Conservation (phyloP, 2,888 invertebrate genomes). For the Sisyra nigra region DNA sequence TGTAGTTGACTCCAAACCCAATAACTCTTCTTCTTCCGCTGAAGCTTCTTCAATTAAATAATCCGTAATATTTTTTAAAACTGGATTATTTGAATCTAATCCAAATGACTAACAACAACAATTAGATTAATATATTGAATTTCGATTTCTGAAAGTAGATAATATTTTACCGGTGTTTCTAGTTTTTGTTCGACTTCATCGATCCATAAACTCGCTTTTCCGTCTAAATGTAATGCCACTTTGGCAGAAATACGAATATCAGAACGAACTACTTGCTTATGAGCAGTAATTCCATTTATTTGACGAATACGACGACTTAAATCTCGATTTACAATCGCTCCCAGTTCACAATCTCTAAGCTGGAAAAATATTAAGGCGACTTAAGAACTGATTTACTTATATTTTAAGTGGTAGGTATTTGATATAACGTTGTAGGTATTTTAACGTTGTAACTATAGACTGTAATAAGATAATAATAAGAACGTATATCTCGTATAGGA, state of each 20-base stretch:
- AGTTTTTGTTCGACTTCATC: constrained; percentile 27
- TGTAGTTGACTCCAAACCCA: constrained; percentile 44
- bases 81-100: constrained; percentile 75
- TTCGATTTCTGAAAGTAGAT: not conserved
- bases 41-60: constrained; percentile 96
- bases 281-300: constrained; percentile 78
- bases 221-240: constrained; percentile 81
- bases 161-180: constrained; percentile 18
- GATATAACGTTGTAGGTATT: too few species aligned
- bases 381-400: not conserved
- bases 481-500: too few species aligned
- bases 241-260: constrained; percentile 88
- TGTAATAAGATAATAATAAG: too few species aligned
- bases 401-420: not conserved
- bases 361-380: constrained; percentile 25
- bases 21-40: constrained; percentile 90
- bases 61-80: constrained; percentile 92
- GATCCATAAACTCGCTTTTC: constrained; percentile 66
- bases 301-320: constrained; percentile 84
- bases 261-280: constrained; percentile 73
- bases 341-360: constrained; percentile 81
- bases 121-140: not conserved
- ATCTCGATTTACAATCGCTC: constrained; percentile 94
- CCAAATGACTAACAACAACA: constrained; percentile 35
- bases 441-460: too few species aligned